Evolutionary conservation across 37 sponge, comb jelly and placozoan genomes (phyloP).

Genomic region (Chondrosia reniformis): DNA sequence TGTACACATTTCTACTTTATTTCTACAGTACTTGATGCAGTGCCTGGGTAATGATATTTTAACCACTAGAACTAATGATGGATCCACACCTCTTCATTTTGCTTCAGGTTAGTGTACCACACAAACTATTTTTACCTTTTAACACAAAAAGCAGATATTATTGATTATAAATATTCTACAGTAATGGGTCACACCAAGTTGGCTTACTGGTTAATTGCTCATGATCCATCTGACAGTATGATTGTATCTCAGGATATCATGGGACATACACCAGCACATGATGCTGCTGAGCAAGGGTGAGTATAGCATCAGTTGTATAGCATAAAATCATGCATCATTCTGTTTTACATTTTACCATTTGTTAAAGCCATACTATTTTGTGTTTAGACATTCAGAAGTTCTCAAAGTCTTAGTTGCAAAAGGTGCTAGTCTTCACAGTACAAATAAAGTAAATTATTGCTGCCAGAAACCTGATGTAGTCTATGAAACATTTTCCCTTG

Average conservation of each 20-base stretch:
- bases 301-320: not conserved
- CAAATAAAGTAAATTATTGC: constrained; percentile 46
- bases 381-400: constrained; percentile 34
- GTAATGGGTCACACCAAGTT: constrained; percentile 51
- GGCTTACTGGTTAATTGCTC: constrained; percentile 65
- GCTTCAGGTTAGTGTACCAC: constrained; percentile 70
- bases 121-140: too few species aligned
- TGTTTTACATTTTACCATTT: not conserved
- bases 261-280: constrained; percentile 84
- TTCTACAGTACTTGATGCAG: constrained; percentile 56
- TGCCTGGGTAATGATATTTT: constrained; percentile 41
- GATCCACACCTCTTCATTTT: constrained; percentile 80
- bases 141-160: not conserved
- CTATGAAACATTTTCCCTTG: not conserved
- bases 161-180: constrained; percentile 22
- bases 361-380: not conserved
- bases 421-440: constrained; percentile 68
- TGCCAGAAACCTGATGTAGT: not conserved
- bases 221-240: constrained; percentile 55
- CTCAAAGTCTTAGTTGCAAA: constrained; percentile 52
- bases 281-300: constrained; percentile 78
- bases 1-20: not conserved
- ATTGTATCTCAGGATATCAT: constrained; percentile 46
- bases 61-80: constrained; percentile 57
- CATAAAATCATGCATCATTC: too few species aligned